Conservation (phyloP, 1,140 invertebrate genomes). For the Drosophila ambigua region DNA sequence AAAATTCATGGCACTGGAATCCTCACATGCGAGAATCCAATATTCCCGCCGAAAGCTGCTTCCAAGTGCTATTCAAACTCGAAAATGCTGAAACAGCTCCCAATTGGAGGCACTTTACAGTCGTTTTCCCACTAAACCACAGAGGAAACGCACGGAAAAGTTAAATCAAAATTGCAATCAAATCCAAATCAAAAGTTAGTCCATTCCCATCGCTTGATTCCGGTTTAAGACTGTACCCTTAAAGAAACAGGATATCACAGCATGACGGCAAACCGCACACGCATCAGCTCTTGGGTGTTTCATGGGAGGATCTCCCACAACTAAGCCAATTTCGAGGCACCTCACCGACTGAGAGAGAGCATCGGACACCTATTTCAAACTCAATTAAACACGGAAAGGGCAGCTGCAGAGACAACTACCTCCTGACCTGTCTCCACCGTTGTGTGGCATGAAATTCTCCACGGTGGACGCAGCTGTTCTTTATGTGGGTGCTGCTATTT, state of each 20-base stretch:
- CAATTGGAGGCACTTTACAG: slow-evolving; percentile 16
- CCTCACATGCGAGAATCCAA: slow-evolving; percentile 4
- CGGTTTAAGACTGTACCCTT: slow-evolving; percentile 1
- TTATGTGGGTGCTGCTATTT: slow-evolving; percentile 36
- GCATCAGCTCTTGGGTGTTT: slow-evolving; percentile 14
- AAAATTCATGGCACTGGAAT: slow-evolving; percentile 43
- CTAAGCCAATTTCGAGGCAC: slow-evolving; percentile 72
- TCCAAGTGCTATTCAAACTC: slow-evolving; percentile 31
- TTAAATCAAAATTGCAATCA: slow-evolving; percentile 53
- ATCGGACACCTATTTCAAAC: slow-evolving; percentile 77
- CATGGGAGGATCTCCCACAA: slow-evolving; percentile 36
- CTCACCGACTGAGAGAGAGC: slow-evolving; percentile 17
- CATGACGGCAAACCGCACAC: slow-evolving; percentile 1
- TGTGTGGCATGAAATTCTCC: slow-evolving; percentile 42
- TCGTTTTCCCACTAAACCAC: slow-evolving; percentile 23
- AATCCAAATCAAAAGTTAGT: slow-evolving; percentile 33
- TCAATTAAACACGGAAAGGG: slow-evolving; percentile 74
- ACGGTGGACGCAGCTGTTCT: slow-evolving; percentile 55
- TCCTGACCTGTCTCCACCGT: background rate
- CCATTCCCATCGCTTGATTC: background rate
- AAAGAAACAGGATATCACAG: background rate
- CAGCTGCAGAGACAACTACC: slow-evolving; percentile 9
- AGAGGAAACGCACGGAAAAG: slow-evolving; percentile 5
- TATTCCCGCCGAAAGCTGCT: slow-evolving; percentile 21
- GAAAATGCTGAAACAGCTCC: slow-evolving; percentile 2